Percentiles rank a stretch among this genome's conserved stretches.
Evolutionary conservation across 2,113 vertebrate genomes (phyloP).

Genomic region (Gymnorhina tibicen): DNA sequence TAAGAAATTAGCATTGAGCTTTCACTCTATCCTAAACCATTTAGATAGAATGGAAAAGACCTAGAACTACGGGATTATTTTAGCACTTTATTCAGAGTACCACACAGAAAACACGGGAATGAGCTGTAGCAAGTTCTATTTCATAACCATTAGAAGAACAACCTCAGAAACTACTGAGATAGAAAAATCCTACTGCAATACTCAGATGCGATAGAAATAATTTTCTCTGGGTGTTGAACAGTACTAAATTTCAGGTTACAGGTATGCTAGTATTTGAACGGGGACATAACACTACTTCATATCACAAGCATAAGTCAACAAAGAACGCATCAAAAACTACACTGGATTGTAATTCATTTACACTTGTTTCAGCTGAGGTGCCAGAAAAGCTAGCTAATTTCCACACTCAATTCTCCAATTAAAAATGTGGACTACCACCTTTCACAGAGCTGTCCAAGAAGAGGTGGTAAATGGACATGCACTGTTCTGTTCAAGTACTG

Average conservation of each 20-base stretch:
- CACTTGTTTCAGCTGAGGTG: not conserved
- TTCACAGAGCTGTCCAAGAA: not conserved
- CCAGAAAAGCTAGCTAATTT: not conserved
- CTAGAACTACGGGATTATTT: not conserved
- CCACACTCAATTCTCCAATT: not conserved
- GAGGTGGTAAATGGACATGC: rapidly evolving
- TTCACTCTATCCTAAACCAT: not conserved
- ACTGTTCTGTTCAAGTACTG: not conserved
- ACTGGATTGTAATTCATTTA: not conserved
- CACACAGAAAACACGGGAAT: not conserved
- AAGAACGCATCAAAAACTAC: not conserved
- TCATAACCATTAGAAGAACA: not conserved
- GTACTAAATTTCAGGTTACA: not conserved
- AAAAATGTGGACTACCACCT: not conserved
- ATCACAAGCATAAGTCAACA: not conserved
- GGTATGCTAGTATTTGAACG: no score
- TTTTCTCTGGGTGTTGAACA: not conserved
- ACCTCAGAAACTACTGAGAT: not conserved
- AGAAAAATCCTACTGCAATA: not conserved
- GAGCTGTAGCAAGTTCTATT: not conserved
- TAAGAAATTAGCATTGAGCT: not conserved
- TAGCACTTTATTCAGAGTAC: not conserved
- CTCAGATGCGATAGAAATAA: not conserved
- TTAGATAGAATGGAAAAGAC: not conserved
- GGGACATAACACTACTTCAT: not conserved